Percentiles rank a stretch among this genome's conserved stretches.
Conservation (phyloP, 2,888 invertebrate species). For the Cephus pygmeus region DNA sequence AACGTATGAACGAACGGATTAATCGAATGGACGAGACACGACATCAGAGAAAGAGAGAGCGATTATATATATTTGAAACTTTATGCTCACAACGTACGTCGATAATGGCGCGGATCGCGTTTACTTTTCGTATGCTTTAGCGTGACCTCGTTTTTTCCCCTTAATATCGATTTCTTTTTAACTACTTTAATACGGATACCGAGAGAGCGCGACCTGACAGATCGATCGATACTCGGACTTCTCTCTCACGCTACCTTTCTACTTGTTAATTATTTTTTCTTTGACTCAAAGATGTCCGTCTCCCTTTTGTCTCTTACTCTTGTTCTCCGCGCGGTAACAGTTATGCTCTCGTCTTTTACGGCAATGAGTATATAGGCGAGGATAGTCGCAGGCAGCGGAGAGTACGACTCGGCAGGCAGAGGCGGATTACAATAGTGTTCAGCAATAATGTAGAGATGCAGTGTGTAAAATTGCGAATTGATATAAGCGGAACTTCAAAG, state of each 20-base stretch:
- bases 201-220: background rate
- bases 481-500: slow-evolving; percentile 61
- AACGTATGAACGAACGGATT: background rate
- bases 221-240: slow-evolving; percentile 6
- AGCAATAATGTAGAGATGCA: slow-evolving; percentile 37
- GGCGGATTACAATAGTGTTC: slow-evolving; percentile 42
- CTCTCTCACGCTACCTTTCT: slow-evolving; percentile 5
- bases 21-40: background rate
- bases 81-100: background rate
- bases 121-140: background rate
- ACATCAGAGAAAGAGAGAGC: background rate
- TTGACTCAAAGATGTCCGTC: slow-evolving; percentile 22
- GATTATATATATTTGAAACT: background rate
- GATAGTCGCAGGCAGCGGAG: slow-evolving; percentile 47
- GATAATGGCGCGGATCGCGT: background rate
- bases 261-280: slow-evolving; percentile 12
- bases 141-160: background rate
- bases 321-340: slow-evolving; percentile 14
- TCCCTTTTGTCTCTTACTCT: slow-evolving; percentile 23
- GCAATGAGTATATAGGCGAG: slow-evolving; percentile 16
- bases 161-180: background rate
- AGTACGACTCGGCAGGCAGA: slow-evolving; percentile 51
- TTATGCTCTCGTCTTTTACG: slow-evolving; percentile 1
- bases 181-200: background rate
- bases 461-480: slow-evolving; percentile 38